Evolutionary conservation across 2,888 invertebrate genomes (phyloP).

Genomic region (Spodoptera picta): DNA sequence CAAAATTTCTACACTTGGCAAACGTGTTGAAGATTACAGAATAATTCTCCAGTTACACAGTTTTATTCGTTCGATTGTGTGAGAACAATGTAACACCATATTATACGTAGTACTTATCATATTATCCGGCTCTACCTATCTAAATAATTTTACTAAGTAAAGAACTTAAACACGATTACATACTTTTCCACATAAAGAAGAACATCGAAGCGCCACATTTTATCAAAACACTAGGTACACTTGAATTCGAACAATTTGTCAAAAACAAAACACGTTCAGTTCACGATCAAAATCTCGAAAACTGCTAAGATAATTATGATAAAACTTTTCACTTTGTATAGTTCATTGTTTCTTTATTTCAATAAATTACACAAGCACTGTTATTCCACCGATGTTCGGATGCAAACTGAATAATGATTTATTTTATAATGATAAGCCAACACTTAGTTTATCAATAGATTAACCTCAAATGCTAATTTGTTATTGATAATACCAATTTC

Average conservation of each 20-base stretch:
- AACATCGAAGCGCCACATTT: slow-evolving; percentile 26
- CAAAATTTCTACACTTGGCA: no score
- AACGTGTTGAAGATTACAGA: no score
- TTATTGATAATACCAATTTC: background rate
- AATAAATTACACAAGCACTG: background rate
- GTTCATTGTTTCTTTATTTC: background rate
- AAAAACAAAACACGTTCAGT: background rate
- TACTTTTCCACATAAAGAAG: slow-evolving; percentile 22
- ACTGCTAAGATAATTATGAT: background rate
- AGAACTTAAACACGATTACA: background rate
- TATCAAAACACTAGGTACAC: slow-evolving; percentile 7
- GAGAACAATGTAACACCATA: no score
- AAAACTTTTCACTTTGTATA: background rate
- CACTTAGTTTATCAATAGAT: slow-evolving; percentile 1
- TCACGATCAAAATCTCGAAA: slow-evolving; percentile 1
- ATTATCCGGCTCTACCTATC: no score
- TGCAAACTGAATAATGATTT: slow-evolving; percentile 17
- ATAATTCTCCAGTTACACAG: no score
- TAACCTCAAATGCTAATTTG: background rate
- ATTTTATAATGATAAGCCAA: background rate
- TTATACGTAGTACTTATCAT: no score
- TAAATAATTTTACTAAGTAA: no score
- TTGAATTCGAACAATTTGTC: background rate
- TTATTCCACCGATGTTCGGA: background rate
- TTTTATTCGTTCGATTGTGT: no score